Evolutionary conservation across 2,888 invertebrate species (phyloP).

Genomic region (Neria commutata): DNA sequence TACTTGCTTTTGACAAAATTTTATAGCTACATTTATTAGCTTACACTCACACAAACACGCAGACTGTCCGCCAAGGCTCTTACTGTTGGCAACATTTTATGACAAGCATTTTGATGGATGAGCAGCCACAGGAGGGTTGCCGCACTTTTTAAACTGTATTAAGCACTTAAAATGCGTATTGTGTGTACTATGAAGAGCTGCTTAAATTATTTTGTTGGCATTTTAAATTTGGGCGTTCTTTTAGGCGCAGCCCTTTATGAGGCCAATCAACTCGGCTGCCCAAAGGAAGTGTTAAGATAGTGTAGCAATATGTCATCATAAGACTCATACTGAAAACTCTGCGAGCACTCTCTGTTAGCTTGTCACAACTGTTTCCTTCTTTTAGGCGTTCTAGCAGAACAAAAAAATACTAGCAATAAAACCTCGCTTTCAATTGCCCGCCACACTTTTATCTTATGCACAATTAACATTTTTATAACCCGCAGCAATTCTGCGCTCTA

Average conservation of each 20-base stretch:
- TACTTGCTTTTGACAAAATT: slow-evolving; percentile 1
- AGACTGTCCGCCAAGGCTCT: too few species aligned
- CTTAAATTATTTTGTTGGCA: background rate
- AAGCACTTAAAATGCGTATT: too few species aligned
- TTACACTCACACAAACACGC: too few species aligned
- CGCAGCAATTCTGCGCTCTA: background rate
- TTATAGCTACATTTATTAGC: background rate
- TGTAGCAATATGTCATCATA: too few species aligned
- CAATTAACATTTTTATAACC: background rate
- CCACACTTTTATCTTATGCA: background rate
- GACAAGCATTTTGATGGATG: slow-evolving; percentile 25
- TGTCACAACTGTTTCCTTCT: background rate
- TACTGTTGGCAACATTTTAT: slow-evolving; percentile 10
- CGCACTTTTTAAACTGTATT: background rate
- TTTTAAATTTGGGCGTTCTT: background rate
- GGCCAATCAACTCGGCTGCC: too few species aligned
- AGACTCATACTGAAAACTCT: too few species aligned
- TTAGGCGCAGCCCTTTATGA: too few species aligned
- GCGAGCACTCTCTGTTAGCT: background rate
- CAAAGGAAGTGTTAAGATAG: too few species aligned
- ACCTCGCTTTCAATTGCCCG: background rate
- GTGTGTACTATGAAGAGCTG: too few species aligned
- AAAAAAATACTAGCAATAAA: background rate
- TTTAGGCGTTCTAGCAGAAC: background rate
- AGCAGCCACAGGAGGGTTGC: background rate